phyloP scores from a whole-genome alignment of 2,797 vertebrate species.

The Xenops minutus region DNA sequence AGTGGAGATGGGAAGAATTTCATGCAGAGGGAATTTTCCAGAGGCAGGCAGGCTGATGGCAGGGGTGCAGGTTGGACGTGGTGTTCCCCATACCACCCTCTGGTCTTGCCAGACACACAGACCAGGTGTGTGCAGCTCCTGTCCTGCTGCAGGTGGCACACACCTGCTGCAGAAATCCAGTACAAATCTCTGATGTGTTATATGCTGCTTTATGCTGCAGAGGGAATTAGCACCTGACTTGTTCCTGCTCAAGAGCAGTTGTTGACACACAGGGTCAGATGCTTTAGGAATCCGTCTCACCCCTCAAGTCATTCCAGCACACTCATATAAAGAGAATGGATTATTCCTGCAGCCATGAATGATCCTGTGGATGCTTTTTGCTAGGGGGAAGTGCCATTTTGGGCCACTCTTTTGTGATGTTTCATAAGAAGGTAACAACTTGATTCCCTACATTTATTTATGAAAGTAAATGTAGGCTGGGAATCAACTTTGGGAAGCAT shows the following conservation, averaged over 20 bases:
- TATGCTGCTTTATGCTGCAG: not conserved
- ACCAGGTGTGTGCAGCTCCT: not conserved
- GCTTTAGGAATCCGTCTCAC: not conserved
- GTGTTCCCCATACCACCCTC: not conserved
- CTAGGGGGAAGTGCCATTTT: not conserved
- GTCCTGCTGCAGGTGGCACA: not conserved
- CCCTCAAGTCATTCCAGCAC: not conserved
- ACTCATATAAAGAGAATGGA: not conserved
- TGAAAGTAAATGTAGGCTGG: not conserved
- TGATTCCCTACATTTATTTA: not conserved
- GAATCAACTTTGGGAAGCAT: not conserved
- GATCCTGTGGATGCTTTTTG: not conserved
- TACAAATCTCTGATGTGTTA: not conserved
- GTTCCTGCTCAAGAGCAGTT: not conserved
- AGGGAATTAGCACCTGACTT: not conserved
- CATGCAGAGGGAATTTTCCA: not conserved
- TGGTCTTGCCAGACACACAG: not conserved
- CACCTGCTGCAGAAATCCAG: not conserved
- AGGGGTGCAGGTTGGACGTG: rapidly evolving
- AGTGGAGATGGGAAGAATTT: not conserved
- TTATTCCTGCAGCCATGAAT: not conserved
- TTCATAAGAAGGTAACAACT: not conserved
- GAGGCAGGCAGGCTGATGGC: not conserved
- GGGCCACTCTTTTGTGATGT: not conserved
- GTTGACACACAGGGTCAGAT: not conserved